Evolutionary conservation across 2,797 vertebrate species (phyloP), one percentile per base, ranked within the genome.

Genomic region (Peromyscus melanophrys): DNA sequence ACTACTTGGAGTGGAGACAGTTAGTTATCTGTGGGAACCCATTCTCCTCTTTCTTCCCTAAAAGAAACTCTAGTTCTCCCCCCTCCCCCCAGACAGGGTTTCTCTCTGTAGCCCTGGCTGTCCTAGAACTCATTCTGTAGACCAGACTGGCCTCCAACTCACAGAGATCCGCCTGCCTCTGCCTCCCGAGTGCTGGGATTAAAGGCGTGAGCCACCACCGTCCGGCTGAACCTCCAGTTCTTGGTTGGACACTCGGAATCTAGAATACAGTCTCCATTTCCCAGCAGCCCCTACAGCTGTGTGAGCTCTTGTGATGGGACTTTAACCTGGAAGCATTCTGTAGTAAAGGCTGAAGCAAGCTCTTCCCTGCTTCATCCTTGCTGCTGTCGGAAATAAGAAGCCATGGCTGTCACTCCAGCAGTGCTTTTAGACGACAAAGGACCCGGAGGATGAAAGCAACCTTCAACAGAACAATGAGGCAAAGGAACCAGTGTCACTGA

Each of bases 241-340:
- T 92, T 57, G 49, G 9, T 31, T 61, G 78, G 73, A 31, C 31
- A 57, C 31, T 21, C 3, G 4, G 77, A 23, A 73, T n/a, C 52
- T 57, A 6, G 29, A 31, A 83, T 37, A 89, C 11, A 82, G 59
- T 69, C 61, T 77, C 10, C 19, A 78, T 83, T 86, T 94, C 78
- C 96, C 88, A 93, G 87, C 19, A 83, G 19, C 31, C 80, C 59
- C 82, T 87, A 63, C 55, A 89, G 75, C 61, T 46, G 75, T 2
- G 8, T 29, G 67, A 83, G 57, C 8, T 59, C 81, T 21, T 3
- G 7, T 37, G 43, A 59, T 9, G 16, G 31, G 55, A 2, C 19
- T 16, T 76, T 63, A 71, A 49, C 25, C 83, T 46, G 40, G 27
- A 89, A 86, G 46, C 29, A 4, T 25, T 16, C 84, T 34, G 2